A percentile compares a stretch with the other conserved stretches of the same genome.
Evolutionary conservation across 2,888 invertebrate genomes (phyloP).

Genomic region (Exephanes ischioxanthus): DNA sequence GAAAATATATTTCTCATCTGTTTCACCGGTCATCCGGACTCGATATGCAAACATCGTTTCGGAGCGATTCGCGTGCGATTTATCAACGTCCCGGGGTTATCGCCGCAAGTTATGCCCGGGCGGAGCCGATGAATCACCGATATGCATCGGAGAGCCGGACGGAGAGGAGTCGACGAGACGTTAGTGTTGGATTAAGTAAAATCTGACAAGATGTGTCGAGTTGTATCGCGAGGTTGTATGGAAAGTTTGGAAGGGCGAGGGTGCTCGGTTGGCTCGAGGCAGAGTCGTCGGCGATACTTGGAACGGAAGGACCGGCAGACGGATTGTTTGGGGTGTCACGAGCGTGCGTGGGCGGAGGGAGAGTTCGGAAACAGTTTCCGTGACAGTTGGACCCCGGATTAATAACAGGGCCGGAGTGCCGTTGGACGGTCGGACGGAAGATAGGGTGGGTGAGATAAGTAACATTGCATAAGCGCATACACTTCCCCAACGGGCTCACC

Average conservation of each 20-base stretch:
- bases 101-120: too few species aligned
- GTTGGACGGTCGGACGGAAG: background rate
- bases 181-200: background rate
- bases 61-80: too few species aligned
- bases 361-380: constrained; percentile 68
- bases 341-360: constrained; percentile 37
- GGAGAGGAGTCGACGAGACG: background rate
- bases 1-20: too few species aligned
- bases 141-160: too few species aligned
- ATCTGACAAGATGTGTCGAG: constrained; percentile 6
- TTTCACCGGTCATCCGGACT: too few species aligned
- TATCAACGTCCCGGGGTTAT: too few species aligned
- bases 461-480: background rate
- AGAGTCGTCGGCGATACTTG: constrained; percentile 67
- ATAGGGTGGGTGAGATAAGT: constrained; percentile 15
- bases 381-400: constrained; percentile 77
- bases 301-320: constrained; percentile 76
- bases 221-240: constrained; percentile 3
- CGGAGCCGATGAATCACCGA: too few species aligned
- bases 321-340: constrained; percentile 72
- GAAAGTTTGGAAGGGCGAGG: constrained; percentile 34
- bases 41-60: too few species aligned
- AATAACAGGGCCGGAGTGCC: constrained; percentile 70
- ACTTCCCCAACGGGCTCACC: background rate
- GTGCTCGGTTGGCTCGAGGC: constrained; percentile 2